Conservation (phyloP, 2,113 vertebrate species). For the Erinaceus europaeus region DNA sequence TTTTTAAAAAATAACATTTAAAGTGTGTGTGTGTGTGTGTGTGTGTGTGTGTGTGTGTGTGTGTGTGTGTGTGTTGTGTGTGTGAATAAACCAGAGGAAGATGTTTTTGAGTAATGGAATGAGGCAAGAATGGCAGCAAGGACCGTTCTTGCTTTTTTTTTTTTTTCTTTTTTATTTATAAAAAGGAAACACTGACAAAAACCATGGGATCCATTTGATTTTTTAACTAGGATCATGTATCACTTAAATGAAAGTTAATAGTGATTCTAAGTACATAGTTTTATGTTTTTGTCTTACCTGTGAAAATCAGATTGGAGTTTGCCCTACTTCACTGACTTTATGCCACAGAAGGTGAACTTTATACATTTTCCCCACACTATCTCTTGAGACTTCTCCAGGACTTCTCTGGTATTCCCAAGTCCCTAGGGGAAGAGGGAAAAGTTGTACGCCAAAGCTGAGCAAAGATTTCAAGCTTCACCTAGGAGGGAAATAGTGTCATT, state of each 20-base stretch:
- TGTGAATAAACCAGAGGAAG: no score
- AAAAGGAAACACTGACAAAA: no score
- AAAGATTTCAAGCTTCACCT: background rate
- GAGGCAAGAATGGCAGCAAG: no score
- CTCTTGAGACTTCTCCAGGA: background rate
- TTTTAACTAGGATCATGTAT: background rate
- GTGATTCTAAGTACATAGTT: background rate
- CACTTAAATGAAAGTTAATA: conserved; percentile 22
- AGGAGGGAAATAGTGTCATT: background rate
- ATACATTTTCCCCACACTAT: background rate
- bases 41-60: no score
- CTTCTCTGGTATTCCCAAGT: background rate
- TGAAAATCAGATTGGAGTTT: background rate
- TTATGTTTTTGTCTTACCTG: conserved; percentile 1
- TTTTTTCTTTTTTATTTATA: no score
- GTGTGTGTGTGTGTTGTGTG: no score
- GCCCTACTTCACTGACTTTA: background rate
- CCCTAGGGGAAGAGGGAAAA: background rate
- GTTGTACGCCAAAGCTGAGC: background rate
- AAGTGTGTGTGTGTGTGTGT: no score
- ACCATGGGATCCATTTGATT: background rate
- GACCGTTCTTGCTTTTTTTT: no score
- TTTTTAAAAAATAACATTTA: no score
- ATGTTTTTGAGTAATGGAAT: no score
- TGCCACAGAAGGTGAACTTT: background rate